A percentile compares a stretch with the other conserved stretches of the same genome.
These are phyloP conservation scores for Elaphurus davidianus DNA, from an alignment of 2,113 vertebrate species.

Conservation along the genomic window DNA sequence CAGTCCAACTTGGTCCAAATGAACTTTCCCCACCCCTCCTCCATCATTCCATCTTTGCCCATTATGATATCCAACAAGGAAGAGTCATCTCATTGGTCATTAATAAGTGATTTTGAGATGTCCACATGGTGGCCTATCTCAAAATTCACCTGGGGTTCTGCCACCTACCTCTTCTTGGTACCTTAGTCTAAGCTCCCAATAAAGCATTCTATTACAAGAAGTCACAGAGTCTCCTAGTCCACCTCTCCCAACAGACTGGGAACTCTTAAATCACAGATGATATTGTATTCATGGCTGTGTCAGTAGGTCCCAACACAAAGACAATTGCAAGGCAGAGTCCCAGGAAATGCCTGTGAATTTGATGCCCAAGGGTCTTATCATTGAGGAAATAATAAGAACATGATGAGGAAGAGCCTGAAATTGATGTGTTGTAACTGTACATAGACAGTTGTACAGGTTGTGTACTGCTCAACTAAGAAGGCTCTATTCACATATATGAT, in stretches of 20 bases:
- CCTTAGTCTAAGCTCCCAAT: not conserved
- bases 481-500: not conserved
- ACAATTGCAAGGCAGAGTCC: not conserved
- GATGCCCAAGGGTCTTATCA: not conserved
- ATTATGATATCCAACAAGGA: not conserved
- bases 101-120: not conserved
- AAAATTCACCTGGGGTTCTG: not conserved
- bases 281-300: not conserved
- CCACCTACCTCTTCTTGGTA: not conserved
- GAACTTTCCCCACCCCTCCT: too few species aligned
- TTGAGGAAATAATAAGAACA: not conserved
- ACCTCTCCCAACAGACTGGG: not conserved
- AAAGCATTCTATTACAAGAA: not conserved
- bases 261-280: not conserved
- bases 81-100: not conserved
- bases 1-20: not conserved
- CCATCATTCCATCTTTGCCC: accelerated
- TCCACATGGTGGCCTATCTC: not conserved
- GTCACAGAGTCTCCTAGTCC: not conserved
- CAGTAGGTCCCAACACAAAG: not conserved
- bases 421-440: not conserved
- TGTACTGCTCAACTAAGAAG: not conserved
- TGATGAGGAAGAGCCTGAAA: not conserved
- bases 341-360: not conserved
- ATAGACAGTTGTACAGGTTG: not conserved